Percentiles rank a stretch among this genome's conserved stretches.
phyloP scores from a whole-genome alignment of 2,113 vertebrate genomes.

The Ptilorrhoa leucosticta region DNA sequence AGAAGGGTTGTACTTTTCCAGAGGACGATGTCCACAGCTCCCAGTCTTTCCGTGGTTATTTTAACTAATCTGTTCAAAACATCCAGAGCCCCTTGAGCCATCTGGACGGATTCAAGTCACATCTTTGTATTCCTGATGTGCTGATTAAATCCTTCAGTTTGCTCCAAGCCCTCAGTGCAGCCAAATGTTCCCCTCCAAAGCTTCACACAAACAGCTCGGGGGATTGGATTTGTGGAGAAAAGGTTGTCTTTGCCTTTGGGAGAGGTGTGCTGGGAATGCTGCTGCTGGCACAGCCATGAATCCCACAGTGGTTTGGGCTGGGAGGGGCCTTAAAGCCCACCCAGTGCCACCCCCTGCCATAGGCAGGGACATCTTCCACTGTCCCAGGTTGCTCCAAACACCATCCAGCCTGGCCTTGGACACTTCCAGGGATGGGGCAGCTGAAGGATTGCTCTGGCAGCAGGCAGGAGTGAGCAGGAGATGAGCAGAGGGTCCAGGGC shows the following conservation, averaged over 20 bases:
- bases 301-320: not conserved
- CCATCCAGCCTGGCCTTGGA: rapidly evolving
- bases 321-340: not conserved
- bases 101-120: not conserved
- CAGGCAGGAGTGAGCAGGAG: not conserved
- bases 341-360: not conserved
- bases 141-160: not conserved
- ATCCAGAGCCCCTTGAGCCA: not conserved
- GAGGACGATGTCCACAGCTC: not conserved
- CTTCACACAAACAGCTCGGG: not conserved
- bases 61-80: conserved; percentile 8
- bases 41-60: not conserved
- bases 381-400: not conserved
- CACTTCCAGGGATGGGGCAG: not conserved
- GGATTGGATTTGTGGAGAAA: not conserved
- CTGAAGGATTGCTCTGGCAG: not conserved
- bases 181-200: not conserved
- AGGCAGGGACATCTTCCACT: not conserved
- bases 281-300: not conserved
- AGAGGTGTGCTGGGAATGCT: not conserved
- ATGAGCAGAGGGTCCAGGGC: not conserved
- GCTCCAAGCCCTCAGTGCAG: not conserved
- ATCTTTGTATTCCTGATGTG: not conserved
- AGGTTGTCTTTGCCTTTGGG: not conserved
- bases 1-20: not conserved